Evolutionary conservation across 2,113 vertebrate species (phyloP).

Genomic region (Chrysochloris asiatica): DNA sequence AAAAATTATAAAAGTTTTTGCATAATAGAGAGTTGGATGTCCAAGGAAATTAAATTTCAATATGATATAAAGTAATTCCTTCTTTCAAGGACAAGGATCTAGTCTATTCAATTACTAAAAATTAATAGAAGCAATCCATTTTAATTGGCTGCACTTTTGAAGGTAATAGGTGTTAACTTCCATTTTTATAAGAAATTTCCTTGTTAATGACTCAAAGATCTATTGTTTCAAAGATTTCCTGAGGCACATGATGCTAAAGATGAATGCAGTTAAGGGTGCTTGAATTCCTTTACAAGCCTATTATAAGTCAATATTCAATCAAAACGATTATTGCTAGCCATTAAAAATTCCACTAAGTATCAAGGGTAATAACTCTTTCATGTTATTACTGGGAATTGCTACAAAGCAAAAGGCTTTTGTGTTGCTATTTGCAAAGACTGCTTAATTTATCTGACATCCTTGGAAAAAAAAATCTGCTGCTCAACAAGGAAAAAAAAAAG

Average conservation of each 20-base stretch:
- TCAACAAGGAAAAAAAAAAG: conserved; percentile 80
- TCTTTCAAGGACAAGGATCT: conserved; percentile 34
- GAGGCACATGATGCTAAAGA: conserved; percentile 58
- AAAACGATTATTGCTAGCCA: conserved; percentile 84
- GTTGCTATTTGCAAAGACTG: conserved; percentile 82
- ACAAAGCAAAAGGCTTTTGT: conserved; percentile 84
- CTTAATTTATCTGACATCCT: conserved; percentile 87
- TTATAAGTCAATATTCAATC: conserved; percentile 85
- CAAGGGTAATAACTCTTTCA: conserved; percentile 87
- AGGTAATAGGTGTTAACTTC: conserved; percentile 59
- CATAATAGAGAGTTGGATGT: not conserved
- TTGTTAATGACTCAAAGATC: conserved; percentile 73
- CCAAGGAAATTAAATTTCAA: conserved; percentile 1
- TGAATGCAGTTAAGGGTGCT: conserved; percentile 77
- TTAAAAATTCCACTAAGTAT: conserved; percentile 84
- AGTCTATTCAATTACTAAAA: conserved; percentile 49
- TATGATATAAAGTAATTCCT: conserved; percentile 17
- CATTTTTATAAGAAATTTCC: conserved; percentile 71
- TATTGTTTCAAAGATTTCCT: conserved; percentile 56
- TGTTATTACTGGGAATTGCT: conserved; percentile 88
- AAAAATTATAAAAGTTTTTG: conserved; percentile 40
- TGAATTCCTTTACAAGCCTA: conserved; percentile 82
- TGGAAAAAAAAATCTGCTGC: conserved; percentile 76
- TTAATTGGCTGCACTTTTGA: conserved; percentile 64
- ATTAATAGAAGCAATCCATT: conserved; percentile 52